Percentiles rank a stretch among this genome's conserved stretches.
Conservation (phyloP, 2,113 vertebrate species). For the Canis aureus region DNA sequence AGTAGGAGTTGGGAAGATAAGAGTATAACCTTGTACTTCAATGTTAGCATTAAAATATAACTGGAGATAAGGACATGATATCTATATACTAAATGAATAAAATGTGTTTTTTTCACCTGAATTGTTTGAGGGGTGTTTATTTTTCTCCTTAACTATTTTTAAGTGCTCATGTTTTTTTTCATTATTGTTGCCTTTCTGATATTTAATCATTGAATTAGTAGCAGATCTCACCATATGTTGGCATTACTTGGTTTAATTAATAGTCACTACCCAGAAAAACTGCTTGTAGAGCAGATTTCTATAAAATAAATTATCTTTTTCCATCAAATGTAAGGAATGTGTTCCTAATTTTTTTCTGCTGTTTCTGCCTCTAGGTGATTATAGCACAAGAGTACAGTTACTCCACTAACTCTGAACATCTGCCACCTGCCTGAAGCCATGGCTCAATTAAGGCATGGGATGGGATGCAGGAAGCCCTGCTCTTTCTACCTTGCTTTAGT, state of each 20-base stretch:
- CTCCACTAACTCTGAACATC: conserved; percentile 70
- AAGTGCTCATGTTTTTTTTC: background rate
- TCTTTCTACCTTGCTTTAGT: conserved; percentile 69
- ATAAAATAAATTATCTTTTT: background rate
- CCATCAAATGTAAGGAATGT: background rate
- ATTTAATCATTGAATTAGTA: conserved; percentile 38
- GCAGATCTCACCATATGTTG: background rate
- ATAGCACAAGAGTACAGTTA: conserved; percentile 60
- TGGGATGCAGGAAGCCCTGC: conserved; percentile 39
- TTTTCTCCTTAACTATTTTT: background rate
- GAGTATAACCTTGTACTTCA: background rate
- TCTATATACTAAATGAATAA: background rate
- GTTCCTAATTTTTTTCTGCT: background rate
- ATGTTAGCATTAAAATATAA: background rate
- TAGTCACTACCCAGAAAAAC: background rate
- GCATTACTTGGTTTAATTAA: background rate
- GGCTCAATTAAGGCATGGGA: conserved; percentile 58
- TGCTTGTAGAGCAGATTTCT: conserved; percentile 18
- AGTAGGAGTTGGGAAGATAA: background rate
- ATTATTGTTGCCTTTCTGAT: conserved; percentile 4
- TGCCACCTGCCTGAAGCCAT: conserved; percentile 75
- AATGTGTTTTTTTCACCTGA: conserved; percentile 23
- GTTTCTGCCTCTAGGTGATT: conserved; percentile 60
- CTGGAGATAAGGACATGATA: background rate
- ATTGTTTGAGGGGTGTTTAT: background rate